Percentiles rank a stretch among this genome's conserved stretches.
These are phyloP conservation scores for Odocoileus hemionus DNA, from an alignment of 2,113 vertebrate species.

Conservation along the genomic window DNA sequence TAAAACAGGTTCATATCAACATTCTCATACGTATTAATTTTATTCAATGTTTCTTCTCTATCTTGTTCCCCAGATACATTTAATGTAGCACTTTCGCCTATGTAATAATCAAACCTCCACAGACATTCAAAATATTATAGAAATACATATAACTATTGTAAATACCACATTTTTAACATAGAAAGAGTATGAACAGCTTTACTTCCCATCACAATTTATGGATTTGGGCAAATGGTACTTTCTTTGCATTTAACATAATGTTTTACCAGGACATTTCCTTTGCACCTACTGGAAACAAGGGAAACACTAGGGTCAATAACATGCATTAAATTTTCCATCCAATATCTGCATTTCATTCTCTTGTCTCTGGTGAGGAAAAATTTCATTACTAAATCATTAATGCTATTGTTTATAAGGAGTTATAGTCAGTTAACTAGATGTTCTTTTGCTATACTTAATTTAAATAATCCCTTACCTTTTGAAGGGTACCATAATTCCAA, in stretches of 20 bases:
- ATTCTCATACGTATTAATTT: not conserved
- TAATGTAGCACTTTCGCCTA: not conserved
- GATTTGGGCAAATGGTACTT: not conserved
- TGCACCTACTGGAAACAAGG: not conserved
- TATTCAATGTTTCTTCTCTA: not conserved
- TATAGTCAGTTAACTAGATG: slow-evolving; percentile 61
- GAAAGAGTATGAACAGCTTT: not conserved
- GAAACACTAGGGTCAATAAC: not conserved
- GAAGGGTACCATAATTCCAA: slow-evolving; percentile 68
- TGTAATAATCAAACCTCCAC: not conserved
- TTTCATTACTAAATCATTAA: slow-evolving; percentile 66
- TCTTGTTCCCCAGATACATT: not conserved
- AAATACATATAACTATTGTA: not conserved
- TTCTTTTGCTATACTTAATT: slow-evolving; percentile 67
- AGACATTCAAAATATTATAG: not conserved
- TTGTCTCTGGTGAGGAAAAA: slow-evolving; percentile 31
- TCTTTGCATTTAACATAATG: not conserved
- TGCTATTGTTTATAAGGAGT: slow-evolving; percentile 55
- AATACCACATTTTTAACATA: not conserved
- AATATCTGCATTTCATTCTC: slow-evolving; percentile 55
- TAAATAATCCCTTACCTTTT: slow-evolving; percentile 74
- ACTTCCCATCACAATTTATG: not conserved
- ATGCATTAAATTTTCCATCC: slow-evolving; percentile 27
- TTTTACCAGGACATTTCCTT: not conserved
- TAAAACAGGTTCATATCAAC: not conserved